A percentile compares a stretch with the other conserved stretches of the same genome.
Conservation (phyloP, 2,113 vertebrate species). For the Symphodus melops region DNA sequence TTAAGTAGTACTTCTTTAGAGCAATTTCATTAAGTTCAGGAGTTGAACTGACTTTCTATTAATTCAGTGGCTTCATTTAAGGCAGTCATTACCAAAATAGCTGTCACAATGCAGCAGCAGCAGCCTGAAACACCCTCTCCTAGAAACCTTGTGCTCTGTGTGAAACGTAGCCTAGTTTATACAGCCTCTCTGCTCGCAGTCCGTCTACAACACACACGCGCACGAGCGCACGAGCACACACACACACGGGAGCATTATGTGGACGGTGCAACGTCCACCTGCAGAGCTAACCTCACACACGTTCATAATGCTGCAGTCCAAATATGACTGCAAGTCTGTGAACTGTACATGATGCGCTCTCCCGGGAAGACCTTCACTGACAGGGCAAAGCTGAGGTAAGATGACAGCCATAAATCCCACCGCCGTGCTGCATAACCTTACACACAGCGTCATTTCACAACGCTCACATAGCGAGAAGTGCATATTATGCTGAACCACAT, state of each 20-base stretch:
- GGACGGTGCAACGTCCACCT: neutral
- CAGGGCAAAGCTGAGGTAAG: constrained; percentile 39
- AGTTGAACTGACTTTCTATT: neutral
- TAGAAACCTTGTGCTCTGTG: neutral
- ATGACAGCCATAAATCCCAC: constrained; percentile 54
- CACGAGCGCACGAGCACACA: too few species aligned
- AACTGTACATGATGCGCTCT: constrained; percentile 51
- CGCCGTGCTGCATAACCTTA: constrained; percentile 1
- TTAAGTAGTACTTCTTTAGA: neutral
- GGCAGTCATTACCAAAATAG: neutral
- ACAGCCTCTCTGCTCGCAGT: too few species aligned
- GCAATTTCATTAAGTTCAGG: neutral
- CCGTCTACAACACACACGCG: too few species aligned
- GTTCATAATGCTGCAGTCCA: constrained; percentile 10
- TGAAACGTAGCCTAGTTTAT: too few species aligned
- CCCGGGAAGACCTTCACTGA: constrained; percentile 43
- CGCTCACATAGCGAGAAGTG: neutral
- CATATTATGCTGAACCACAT: neutral
- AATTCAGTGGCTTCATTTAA: neutral
- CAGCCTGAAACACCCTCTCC: neutral
- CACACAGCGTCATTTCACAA: neutral
- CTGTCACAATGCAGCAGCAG: neutral
- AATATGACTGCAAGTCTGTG: neutral
- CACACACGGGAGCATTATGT: neutral
- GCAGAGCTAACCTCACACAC: constrained; percentile 13